Conservation (phyloP, 2,113 vertebrate species). For the Lota lota region DNA sequence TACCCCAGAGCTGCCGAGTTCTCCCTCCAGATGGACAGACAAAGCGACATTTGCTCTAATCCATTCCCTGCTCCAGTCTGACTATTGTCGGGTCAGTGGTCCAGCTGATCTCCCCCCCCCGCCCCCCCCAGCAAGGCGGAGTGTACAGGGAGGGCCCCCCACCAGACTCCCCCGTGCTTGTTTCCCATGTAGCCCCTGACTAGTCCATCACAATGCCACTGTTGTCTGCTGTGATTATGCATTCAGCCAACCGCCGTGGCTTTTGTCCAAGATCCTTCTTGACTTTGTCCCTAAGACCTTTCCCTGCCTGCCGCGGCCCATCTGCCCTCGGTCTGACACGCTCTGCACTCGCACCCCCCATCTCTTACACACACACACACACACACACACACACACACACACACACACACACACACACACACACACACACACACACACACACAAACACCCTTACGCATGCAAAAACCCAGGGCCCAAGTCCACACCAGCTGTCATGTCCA, state of each 20-base stretch:
- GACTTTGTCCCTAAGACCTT: conserved; percentile 55
- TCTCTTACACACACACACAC: conserved; percentile 5
- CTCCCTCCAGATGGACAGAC: conserved; percentile 35
- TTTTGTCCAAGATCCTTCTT: conserved; percentile 72
- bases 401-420: conserved; percentile 29
- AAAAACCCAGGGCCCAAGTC: conserved; percentile 24
- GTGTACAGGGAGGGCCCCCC: no score
- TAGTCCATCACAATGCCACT: conserved; percentile 67
- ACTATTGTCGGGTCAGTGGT: conserved; percentile 46
- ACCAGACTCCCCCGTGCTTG: conserved; percentile 21
- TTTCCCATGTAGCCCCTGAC: conserved; percentile 54
- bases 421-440: conserved; percentile 4
- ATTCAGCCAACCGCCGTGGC: conserved; percentile 61
- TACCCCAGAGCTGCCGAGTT: conserved; percentile 17
- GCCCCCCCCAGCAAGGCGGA: neutral
- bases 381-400: conserved; percentile 33
- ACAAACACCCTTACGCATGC: conserved; percentile 16
- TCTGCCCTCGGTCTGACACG: conserved; percentile 62
- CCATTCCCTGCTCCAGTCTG: conserved; percentile 39
- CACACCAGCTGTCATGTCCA: conserved; percentile 66
- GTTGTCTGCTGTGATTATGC: conserved; percentile 65
- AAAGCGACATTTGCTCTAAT: conserved; percentile 45
- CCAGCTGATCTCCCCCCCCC: conserved; percentile 54
- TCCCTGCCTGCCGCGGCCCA: conserved; percentile 58
- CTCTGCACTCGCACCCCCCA: conserved; percentile 23